A percentile compares a stretch with the other conserved stretches of the same genome.
Evolutionary conservation across 2,113 vertebrate species (phyloP).

Genomic region (Microtus oregoni): DNA sequence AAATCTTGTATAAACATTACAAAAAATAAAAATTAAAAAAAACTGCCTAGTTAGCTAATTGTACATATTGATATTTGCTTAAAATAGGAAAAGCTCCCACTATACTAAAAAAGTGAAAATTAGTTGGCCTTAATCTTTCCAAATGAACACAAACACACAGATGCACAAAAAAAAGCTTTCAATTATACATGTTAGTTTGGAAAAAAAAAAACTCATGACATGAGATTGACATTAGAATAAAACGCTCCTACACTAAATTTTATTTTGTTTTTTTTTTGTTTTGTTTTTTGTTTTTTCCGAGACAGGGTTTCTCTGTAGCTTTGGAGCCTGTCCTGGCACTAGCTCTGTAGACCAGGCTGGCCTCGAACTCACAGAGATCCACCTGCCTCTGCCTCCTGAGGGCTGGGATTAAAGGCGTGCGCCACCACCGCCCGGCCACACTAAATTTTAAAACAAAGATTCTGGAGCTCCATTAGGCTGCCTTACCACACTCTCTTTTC

Average conservation of each 20-base stretch:
- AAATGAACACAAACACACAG: conserved; percentile 27
- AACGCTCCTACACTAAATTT: conserved; percentile 12
- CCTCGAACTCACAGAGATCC: too few species aligned
- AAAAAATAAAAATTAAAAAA: neutral
- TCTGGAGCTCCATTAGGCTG: neutral
- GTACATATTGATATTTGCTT: neutral
- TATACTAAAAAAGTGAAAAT: neutral
- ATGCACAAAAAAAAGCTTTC: neutral
- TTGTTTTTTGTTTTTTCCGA: too few species aligned
- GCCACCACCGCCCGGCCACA: too few species aligned
- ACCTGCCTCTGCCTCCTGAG: too few species aligned
- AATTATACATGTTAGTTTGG: conserved; percentile 21
- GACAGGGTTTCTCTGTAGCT: too few species aligned
- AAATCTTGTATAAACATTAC: neutral
- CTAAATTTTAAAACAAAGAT: conserved; percentile 32
- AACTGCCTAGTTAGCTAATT: neutral
- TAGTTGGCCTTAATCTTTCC: neutral
- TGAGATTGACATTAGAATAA: conserved; percentile 20
- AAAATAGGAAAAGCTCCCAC: neutral
- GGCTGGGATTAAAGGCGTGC: too few species aligned
- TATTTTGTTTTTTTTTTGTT: too few species aligned
- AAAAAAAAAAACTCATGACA: conserved; percentile 32
- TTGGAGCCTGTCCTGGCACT: too few species aligned
- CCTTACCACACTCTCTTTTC: neutral
- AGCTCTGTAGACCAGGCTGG: too few species aligned